Evolutionary conservation across 2,797 vertebrate genomes (phyloP).

Genomic region (Novumbra hubbsi): DNA sequence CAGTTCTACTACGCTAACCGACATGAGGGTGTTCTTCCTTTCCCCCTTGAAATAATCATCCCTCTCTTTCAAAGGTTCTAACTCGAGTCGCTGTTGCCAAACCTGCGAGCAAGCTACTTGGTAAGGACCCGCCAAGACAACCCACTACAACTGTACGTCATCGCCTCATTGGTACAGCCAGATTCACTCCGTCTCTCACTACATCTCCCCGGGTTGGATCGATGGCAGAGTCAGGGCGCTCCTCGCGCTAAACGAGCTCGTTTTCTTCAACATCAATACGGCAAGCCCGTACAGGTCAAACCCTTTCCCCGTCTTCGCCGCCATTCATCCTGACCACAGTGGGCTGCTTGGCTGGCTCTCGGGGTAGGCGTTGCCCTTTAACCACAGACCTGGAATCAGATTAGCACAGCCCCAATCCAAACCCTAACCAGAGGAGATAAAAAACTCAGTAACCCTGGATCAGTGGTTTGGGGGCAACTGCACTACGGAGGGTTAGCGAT

Average conservation of each 20-base stretch:
- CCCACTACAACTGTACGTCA: too few species aligned
- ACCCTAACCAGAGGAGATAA: constrained; percentile 37
- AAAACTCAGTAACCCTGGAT: constrained; percentile 39
- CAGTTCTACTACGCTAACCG: too few species aligned
- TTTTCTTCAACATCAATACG: constrained; percentile 76
- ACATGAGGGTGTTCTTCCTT: too few species aligned
- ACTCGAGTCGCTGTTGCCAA: too few species aligned
- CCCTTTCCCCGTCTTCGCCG: constrained; percentile 28
- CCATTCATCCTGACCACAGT: constrained; percentile 66
- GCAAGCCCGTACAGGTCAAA: constrained; percentile 55
- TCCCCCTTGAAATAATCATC: too few species aligned
- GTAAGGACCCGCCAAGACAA: too few species aligned
- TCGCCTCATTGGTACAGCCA: constrained; percentile 22
- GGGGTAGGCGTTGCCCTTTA: constrained; percentile 47
- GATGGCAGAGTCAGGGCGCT: constrained; percentile 63
- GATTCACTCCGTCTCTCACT: constrained; percentile 78
- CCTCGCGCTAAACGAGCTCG: constrained; percentile 55
- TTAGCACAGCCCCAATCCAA: constrained; percentile 43
- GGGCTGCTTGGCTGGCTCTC: constrained; percentile 41
- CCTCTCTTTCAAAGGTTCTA: too few species aligned
- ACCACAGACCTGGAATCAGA: constrained; percentile 37
- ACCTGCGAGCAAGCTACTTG: too few species aligned
- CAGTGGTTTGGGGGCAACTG: constrained; percentile 51
- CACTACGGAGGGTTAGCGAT: constrained; percentile 46
- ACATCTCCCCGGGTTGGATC: constrained; percentile 70